Evolutionary conservation across 2,113 vertebrate genomes (phyloP), one percentile per base, ranked within the genome.

Genomic region (Agapornis roseicollis): DNA sequence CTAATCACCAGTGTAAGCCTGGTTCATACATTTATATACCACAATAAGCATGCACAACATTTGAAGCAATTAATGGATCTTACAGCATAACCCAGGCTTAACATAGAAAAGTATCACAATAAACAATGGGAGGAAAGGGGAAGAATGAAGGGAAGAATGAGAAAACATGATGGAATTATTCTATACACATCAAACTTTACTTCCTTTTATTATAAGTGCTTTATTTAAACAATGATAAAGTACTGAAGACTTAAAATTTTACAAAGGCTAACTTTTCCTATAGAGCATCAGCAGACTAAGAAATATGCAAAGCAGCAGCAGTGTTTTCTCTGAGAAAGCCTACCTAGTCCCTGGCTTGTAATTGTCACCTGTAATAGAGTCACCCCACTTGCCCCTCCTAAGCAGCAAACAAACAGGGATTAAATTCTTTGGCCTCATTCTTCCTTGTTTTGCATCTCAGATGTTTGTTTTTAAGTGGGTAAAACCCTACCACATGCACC

Each of bases 101-200:
- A 58, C 53, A 80, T 2, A 85, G 64, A 85, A 88, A 94, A 85
- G 12, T 10, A 56, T 72, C 37, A 90, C 92, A 96, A 95, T 90
- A 90, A 94, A 96, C 92, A 95, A 95, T 80, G 44, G 58, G 73
- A 95, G 92, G 93, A 95, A 97, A 96, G 71, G 90, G 49, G 53
- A 93, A 95, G 90, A 94, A 96, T 69, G 66, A 81, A 93, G 35
- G 78, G 84, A 94, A 96, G 55, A 95, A 78, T 70, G 49, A 90
- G 79, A 94, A 90, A 84, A 11, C 25, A 8, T n/a, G 19, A 76
- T 76, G 84, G 79, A 86, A 68, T 86, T 91, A 79, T 81, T 87
- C 84, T 69, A 47, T 50, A 94, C 29, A 33, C 31, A 90, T 35
- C 61, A 61, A 20, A 50, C 25, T 84, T 76, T 81, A 89, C 83